These are phyloP conservation scores for Oreochromis grahami DNA, from an alignment of 2,797 vertebrate species.

Conservation along the genomic window DNA sequence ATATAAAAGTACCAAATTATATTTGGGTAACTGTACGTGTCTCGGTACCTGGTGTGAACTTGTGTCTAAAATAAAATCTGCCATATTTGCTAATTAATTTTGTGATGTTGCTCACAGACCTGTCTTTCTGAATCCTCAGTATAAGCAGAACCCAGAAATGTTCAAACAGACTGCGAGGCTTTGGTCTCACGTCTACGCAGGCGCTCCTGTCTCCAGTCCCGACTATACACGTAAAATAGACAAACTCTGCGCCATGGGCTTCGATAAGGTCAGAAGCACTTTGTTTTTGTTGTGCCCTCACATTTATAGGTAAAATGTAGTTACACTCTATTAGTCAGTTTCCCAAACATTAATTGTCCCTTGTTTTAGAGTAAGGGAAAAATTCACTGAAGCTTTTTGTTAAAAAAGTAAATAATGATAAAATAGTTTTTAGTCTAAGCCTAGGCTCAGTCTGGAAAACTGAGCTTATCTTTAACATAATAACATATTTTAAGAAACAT, in stretches of 20 bases:
- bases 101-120: neutral
- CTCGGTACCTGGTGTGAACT: neutral
- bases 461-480: neutral
- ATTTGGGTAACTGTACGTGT: neutral
- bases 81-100: neutral
- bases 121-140: conserved; percentile 70
- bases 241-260: conserved; percentile 99
- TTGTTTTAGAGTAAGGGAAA: neutral
- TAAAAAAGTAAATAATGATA: neutral
- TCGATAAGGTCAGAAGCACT: conserved; percentile 92
- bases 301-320: neutral
- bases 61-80: neutral
- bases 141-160: conserved; percentile 99
- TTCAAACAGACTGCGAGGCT: conserved; percentile 97
- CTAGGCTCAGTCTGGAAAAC: neutral
- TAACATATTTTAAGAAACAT: neutral
- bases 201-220: conserved; percentile 92
- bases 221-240: conserved; percentile 99
- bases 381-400: neutral
- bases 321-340: neutral
- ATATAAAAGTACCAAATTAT: neutral
- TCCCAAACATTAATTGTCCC: neutral
- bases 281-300: neutral
- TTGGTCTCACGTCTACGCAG: conserved; percentile 96
- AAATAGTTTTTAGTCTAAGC: neutral